Conservation (phyloP, 2,113 vertebrate species). For the Zosterops lateralis region DNA sequence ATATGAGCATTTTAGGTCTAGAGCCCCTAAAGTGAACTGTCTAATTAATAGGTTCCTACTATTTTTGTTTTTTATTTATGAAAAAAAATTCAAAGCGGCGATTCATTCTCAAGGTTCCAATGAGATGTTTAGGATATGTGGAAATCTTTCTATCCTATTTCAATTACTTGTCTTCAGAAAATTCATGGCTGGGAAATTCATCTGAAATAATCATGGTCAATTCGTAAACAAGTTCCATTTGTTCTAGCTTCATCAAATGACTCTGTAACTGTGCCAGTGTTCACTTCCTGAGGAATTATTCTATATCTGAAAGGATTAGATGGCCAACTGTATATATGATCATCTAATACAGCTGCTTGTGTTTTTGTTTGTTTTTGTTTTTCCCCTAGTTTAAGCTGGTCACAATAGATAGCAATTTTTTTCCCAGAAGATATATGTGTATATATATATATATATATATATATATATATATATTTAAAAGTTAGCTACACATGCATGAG, state of each 20-base stretch:
- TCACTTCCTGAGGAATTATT: background rate
- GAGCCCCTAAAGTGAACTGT: background rate
- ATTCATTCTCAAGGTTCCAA: background rate
- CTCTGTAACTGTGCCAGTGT: background rate
- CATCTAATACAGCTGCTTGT: background rate
- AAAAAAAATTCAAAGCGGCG: accelerated
- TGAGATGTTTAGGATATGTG: background rate
- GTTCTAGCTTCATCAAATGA: background rate
- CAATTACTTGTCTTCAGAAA: background rate
- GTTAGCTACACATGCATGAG: background rate
- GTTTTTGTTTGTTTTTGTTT: no score
- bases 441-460: no score
- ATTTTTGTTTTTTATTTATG: background rate
- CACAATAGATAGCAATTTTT: background rate
- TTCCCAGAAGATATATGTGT: no score
- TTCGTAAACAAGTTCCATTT: background rate
- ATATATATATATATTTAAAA: background rate
- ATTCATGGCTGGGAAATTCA: background rate
- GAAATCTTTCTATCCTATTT: background rate
- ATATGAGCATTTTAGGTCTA: background rate
- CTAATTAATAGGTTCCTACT: background rate
- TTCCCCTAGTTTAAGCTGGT: background rate
- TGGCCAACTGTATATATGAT: background rate
- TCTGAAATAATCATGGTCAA: background rate
- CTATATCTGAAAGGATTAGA: background rate